phyloP scores from a whole-genome alignment of 2,113 vertebrate species.

The mouse (Mus musculus) region DNA sequence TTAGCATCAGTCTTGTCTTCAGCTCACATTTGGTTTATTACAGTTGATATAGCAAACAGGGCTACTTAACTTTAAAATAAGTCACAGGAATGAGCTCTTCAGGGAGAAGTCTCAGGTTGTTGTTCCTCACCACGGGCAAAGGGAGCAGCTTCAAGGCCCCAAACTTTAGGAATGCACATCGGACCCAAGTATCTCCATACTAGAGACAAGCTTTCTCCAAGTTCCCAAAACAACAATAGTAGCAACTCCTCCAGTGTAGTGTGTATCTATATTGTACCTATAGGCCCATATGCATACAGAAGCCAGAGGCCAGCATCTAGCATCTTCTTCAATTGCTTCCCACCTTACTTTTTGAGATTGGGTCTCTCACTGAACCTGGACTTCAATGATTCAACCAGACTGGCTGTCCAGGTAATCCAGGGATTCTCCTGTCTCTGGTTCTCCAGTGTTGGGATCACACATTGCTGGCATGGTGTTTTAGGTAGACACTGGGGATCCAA shows the following conservation, averaged over 20 bases:
- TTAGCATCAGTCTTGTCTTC: conserved; percentile 8
- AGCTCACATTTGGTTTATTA: background rate
- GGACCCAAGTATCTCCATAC: background rate
- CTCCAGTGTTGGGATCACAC: background rate
- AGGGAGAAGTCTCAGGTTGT: background rate
- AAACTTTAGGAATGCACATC: too few species aligned
- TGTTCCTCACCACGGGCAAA: background rate
- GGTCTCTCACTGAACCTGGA: background rate
- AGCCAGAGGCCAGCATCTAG: background rate
- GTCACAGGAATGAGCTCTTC: background rate
- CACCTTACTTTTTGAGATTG: background rate
- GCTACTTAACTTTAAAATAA: background rate
- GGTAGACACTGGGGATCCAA: background rate
- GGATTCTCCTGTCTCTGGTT: background rate
- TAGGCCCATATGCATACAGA: background rate
- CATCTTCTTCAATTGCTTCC: background rate
- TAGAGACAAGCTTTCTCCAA: background rate
- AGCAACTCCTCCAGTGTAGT: background rate
- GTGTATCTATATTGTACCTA: background rate
- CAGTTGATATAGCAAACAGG: background rate
- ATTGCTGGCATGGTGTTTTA: background rate
- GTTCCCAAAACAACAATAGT: background rate
- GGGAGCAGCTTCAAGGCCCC: background rate
- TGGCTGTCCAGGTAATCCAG: background rate
- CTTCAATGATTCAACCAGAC: background rate